Conservation (phyloP, 1,140 invertebrate species). For the Drosophila bifasciata region DNA sequence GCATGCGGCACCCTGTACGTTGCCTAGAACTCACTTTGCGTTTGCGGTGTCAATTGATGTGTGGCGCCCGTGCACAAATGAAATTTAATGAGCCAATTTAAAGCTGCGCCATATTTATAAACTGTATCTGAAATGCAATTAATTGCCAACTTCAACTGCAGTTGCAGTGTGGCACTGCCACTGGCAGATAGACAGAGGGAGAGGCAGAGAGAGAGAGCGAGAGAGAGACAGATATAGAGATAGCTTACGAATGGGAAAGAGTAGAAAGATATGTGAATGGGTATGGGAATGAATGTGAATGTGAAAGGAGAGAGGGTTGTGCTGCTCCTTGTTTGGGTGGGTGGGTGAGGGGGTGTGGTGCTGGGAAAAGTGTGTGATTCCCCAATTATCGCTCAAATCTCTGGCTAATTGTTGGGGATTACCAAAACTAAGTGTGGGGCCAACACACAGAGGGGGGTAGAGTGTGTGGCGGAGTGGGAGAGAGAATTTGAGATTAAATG, state of each 20-base stretch:
- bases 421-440: conserved; percentile 21
- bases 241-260: not conserved
- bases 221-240: not conserved
- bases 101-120: conserved; percentile 77
- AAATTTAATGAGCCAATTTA: conserved; percentile 81
- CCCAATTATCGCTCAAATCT: conserved; percentile 56
- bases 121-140: conserved; percentile 75
- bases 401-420: conserved; percentile 47
- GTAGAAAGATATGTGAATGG: not conserved
- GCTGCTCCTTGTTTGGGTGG: too few species aligned
- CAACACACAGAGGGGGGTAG: not conserved
- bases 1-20: not conserved
- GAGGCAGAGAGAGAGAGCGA: not conserved
- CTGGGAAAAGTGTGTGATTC: conserved; percentile 1
- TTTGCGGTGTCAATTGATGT: conserved; percentile 68
- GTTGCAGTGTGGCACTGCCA: conserved; percentile 2
- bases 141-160: conserved; percentile 58
- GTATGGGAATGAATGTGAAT: not conserved
- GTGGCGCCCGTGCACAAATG: conserved; percentile 69
- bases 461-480: not conserved
- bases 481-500: conserved; percentile 1
- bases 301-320: not conserved
- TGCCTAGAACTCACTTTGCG: conserved; percentile 3
- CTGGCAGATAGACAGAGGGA: not conserved
- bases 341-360: too few species aligned